Evolutionary conservation across 2,113 vertebrate genomes (phyloP).

Genomic region (Varanus salvator): DNA sequence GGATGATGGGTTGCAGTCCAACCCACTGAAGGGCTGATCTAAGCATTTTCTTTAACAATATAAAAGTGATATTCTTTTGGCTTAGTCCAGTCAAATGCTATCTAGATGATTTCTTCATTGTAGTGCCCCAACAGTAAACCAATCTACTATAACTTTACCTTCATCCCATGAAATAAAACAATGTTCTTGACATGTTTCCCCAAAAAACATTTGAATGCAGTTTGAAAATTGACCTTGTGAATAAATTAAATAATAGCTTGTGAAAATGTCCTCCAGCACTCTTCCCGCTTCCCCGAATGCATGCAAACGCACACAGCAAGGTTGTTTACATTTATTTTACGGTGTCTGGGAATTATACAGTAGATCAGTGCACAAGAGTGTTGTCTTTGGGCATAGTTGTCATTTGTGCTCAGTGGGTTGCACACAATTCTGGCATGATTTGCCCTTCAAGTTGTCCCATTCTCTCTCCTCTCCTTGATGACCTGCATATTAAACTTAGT

Average conservation of each 20-base stretch:
- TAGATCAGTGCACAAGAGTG: constrained; percentile 51
- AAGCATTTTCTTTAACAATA: constrained; percentile 62
- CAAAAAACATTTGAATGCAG: constrained; percentile 65
- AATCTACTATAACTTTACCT: constrained; percentile 65
- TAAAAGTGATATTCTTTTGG: constrained; percentile 62
- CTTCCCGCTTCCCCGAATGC: constrained; percentile 42
- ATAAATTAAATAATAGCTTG: constrained; percentile 69
- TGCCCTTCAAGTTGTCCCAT: constrained; percentile 74
- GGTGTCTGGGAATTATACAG: constrained; percentile 67
- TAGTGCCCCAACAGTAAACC: constrained; percentile 64
- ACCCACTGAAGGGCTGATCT: neutral
- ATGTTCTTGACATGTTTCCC: constrained; percentile 68
- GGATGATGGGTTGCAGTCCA: too few relatives aligned
- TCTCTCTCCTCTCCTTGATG: constrained; percentile 60
- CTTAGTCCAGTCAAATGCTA: constrained; percentile 63
- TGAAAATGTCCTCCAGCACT: constrained; percentile 70
- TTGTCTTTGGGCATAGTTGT: constrained; percentile 70
- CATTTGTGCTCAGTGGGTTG: constrained; percentile 66
- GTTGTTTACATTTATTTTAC: constrained; percentile 75
- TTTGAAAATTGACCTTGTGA: constrained; percentile 73
- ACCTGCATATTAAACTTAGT: constrained; percentile 75
- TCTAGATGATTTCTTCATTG: constrained; percentile 69
- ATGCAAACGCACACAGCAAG: constrained; percentile 64
- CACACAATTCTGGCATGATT: constrained; percentile 64
- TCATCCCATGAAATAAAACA: constrained; percentile 64